phyloP scores from a whole-genome alignment of 2,888 invertebrate genomes.

The Taenaris catops region DNA sequence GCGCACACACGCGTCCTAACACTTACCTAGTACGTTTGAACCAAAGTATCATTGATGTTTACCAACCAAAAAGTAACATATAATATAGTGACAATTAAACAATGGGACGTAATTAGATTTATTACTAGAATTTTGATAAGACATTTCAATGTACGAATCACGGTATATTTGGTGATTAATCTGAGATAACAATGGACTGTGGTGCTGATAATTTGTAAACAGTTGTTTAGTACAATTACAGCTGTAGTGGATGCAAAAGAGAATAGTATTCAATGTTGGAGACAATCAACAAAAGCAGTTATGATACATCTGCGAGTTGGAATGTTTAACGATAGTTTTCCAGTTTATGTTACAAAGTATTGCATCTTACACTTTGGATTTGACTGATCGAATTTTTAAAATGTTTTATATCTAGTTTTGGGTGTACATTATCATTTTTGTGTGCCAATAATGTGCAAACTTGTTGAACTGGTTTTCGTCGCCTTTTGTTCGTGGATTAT shows the following conservation, averaged over 20 bases:
- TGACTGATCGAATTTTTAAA: background rate
- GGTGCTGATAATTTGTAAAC: slow-evolving; percentile 70
- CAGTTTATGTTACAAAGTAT: too few species aligned
- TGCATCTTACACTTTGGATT: background rate
- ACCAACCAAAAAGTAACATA: too few species aligned
- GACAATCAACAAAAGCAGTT: slow-evolving; percentile 65
- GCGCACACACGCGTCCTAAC: too few species aligned
- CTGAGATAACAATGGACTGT: slow-evolving; percentile 59
- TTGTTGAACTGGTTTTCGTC: slow-evolving; percentile 29
- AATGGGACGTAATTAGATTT: slow-evolving; percentile 8
- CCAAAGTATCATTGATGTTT: too few species aligned
- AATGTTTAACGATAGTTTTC: slow-evolving; percentile 47
- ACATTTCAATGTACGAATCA: slow-evolving; percentile 29
- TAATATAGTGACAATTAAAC: background rate
- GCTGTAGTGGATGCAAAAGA: slow-evolving; percentile 42
- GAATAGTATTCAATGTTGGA: slow-evolving; percentile 42
- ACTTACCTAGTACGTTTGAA: too few species aligned
- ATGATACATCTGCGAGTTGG: slow-evolving; percentile 45
- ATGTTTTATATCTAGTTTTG: background rate
- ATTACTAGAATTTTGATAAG: slow-evolving; percentile 18
- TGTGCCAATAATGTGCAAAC: slow-evolving; percentile 33
- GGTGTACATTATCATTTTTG: slow-evolving; percentile 3
- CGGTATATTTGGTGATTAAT: slow-evolving; percentile 36
- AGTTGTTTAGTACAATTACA: slow-evolving; percentile 57
- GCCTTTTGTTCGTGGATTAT: slow-evolving; percentile 21